Base-by-base conservation (phyloP, 2,113 vertebrate genomes). In the Mus pahari region DNA sequence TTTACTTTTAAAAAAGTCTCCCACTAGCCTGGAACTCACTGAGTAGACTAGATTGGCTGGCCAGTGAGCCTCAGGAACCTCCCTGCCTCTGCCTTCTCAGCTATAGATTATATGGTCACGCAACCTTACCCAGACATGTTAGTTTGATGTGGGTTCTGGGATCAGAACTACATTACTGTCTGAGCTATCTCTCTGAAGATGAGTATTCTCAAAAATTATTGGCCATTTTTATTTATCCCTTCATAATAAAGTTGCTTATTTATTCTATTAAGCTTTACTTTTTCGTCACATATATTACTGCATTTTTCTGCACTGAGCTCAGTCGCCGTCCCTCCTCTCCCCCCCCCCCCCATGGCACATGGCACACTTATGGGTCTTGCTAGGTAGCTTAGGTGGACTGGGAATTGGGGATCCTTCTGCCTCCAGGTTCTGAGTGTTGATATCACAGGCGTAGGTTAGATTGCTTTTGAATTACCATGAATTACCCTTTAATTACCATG, bases 391-490 rank as follows among this genome's bases (percentile, higher is more conserved):
- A 28, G 50, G 50, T 6, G 19, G 4, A 68, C 24, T 68, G 24
- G 33, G 36, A n/a, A 73, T 50, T 88, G 14, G 14, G 55, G 86
- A 28, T 26, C 50, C 36, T 73, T 55, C 68, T 73, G 68, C n/a
- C 14, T 89, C 50, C 7, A 9, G 33, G 66, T 58, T 28, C 68
- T 42, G 50, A 55, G 53, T 42, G 50, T 68, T 88, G 66, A n/a
- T 10, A 42, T 58, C 53, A 31, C 50, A 58, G 50, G 68, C 0
- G 0, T 88, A 36, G 33, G 68, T 88, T 82, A n/a, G 3, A 70
- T 42, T 73, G 82, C n/a, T 24, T 84, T 90, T 92, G 87, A 88
- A 82, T 73, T 50, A 66, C 39, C 39, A 50, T 96, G 83, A 93
- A 73, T 33, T 90, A 58, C 33, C 48, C 58, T 87, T 91, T 91